Evolutionary conservation across 2,888 invertebrate genomes (phyloP).

Genomic region (Cantharis rufa): DNA sequence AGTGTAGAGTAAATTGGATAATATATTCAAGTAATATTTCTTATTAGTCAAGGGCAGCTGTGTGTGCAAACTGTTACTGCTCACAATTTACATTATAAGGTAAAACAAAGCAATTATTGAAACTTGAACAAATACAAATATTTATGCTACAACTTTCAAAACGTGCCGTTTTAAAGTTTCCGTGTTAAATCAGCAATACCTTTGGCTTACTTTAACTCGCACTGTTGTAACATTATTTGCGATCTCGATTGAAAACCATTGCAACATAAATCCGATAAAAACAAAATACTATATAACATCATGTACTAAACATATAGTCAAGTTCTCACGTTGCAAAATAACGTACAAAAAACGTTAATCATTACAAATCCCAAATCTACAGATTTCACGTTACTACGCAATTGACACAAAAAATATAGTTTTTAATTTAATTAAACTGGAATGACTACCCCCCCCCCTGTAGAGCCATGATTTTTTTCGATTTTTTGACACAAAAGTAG

Average conservation of each 20-base stretch:
- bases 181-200: neutral
- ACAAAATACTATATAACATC: too few relatives aligned
- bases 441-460: too few relatives aligned
- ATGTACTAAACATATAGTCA: too few relatives aligned
- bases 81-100: slow-evolving; percentile 33
- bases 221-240: neutral
- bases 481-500: too few relatives aligned
- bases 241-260: neutral
- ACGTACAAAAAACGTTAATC: too few relatives aligned
- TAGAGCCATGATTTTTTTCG: too few relatives aligned
- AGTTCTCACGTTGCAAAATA: too few relatives aligned
- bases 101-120: slow-evolving; percentile 33
- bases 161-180: neutral
- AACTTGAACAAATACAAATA: slow-evolving; percentile 25
- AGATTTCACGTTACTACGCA: too few relatives aligned
- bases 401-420: too few relatives aligned
- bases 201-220: neutral
- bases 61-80: slow-evolving; percentile 41
- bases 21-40: slow-evolving; percentile 55
- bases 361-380: too few relatives aligned
- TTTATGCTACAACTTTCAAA: slow-evolving; percentile 13
- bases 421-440: too few relatives aligned
- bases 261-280: neutral
- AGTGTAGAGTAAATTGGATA: slow-evolving; percentile 41
- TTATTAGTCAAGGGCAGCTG: slow-evolving; percentile 56